A percentile compares a stretch with the other conserved stretches of the same genome.
Evolutionary conservation across 2,888 invertebrate species (phyloP).

Genomic region (Pyrochroa serraticornis): DNA sequence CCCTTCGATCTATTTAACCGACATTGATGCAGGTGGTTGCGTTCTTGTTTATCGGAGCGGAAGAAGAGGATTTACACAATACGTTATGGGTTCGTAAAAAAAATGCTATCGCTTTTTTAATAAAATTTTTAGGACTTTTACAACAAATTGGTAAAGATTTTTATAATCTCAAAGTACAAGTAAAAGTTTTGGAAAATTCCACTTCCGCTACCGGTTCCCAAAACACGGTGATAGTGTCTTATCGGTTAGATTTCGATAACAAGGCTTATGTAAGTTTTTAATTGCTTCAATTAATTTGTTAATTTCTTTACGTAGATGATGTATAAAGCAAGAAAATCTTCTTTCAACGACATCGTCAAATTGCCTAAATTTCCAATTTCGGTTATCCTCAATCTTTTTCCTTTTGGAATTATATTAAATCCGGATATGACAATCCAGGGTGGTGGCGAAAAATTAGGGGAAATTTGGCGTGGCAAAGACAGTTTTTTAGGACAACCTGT

Average conservation of each 20-base stretch:
- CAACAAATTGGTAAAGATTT: constrained; percentile 84
- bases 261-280: constrained; percentile 70
- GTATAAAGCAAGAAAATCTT: constrained; percentile 38
- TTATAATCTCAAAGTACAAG: constrained; percentile 73
- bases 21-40: constrained; percentile 82
- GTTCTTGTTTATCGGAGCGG: constrained; percentile 84
- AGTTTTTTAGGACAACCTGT: constrained; percentile 69
- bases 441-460: constrained; percentile 77
- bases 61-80: constrained; percentile 78
- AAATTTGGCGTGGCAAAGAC: constrained; percentile 70
- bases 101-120: neutral
- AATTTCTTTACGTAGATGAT: constrained; percentile 36
- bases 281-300: neutral
- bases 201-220: constrained; percentile 53
- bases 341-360: constrained; percentile 37
- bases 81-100: constrained; percentile 72
- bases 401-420: constrained; percentile 82
- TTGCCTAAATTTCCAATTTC: constrained; percentile 69
- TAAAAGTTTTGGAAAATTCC: constrained; percentile 72
- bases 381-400: constrained; percentile 79
- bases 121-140: constrained; percentile 69
- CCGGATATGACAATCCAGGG: constrained; percentile 74
- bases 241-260: constrained; percentile 86
- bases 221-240: constrained; percentile 65
- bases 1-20: constrained; percentile 87